A percentile compares a stretch with the other conserved stretches of the same genome.
These are phyloP conservation scores for Schizaphis graminum DNA, from an alignment of 2,888 invertebrate species.

Conservation along the genomic window DNA sequence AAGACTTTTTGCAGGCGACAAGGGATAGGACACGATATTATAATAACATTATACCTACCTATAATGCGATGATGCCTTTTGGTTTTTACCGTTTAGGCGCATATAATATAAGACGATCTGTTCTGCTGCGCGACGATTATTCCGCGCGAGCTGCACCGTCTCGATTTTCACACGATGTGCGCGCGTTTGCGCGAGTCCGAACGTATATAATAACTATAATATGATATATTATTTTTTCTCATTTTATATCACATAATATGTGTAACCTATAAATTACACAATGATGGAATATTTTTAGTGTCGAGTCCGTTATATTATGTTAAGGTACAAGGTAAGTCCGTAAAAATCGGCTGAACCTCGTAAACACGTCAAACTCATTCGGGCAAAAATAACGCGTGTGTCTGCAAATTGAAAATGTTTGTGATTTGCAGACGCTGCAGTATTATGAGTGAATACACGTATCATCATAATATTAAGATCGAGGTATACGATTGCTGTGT, in stretches of 20 bases:
- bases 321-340: neutral
- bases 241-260: neutral
- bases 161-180: constrained; percentile 3
- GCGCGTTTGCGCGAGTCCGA: neutral
- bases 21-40: neutral
- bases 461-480: neutral
- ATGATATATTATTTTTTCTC: neutral
- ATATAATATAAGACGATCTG: neutral
- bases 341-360: neutral
- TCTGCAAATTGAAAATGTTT: neutral
- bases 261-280: neutral
- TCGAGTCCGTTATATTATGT: neutral
- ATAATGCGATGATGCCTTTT: neutral
- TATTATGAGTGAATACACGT: neutral
- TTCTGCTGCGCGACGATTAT: constrained; percentile 6
- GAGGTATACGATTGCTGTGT: neutral
- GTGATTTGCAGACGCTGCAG: neutral
- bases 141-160: constrained; percentile 8
- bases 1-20: neutral
- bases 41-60: neutral
- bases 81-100: neutral
- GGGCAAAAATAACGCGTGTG: neutral
- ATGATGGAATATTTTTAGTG: neutral
- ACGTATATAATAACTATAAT: no score
- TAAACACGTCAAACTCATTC: constrained; percentile 23